These are phyloP conservation scores for Echinops telfairi DNA, from an alignment of 2,113 vertebrate genomes.

Conservation along the genomic window DNA sequence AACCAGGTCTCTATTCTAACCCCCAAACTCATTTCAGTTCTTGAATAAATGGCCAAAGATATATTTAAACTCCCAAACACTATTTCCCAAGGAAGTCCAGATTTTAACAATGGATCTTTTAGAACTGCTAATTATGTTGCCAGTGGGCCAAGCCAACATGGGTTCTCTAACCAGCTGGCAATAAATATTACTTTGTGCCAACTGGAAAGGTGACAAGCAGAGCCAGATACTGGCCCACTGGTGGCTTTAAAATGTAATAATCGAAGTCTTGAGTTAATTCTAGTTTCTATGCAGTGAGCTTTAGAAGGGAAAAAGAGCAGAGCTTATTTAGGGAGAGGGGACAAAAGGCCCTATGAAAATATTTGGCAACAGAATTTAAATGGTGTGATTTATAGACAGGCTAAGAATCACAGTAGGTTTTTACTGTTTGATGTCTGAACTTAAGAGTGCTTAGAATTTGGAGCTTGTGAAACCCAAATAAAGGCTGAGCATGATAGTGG, in stretches of 20 bases:
- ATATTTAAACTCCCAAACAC: constrained; percentile 27
- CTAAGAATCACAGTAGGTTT: not conserved
- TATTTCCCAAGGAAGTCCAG: not conserved
- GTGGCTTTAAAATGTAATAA: constrained; percentile 28
- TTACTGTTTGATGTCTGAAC: not conserved
- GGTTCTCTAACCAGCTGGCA: not conserved
- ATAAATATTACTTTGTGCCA: constrained; percentile 24
- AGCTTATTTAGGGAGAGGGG: constrained; percentile 24
- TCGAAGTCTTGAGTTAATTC: constrained; percentile 9
- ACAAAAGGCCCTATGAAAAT: constrained; percentile 9
- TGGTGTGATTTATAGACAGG: constrained; percentile 12
- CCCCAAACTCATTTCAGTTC: not conserved
- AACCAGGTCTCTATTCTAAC: constrained; percentile 20
- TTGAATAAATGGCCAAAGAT: constrained; percentile 16
- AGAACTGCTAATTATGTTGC: constrained; percentile 1
- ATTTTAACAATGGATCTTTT: not conserved
- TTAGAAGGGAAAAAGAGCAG: constrained; percentile 34
- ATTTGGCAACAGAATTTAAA: too few relatives aligned
- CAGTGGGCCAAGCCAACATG: not conserved
- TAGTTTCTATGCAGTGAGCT: not conserved
- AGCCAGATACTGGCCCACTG: not conserved
- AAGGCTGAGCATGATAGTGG: too few relatives aligned
- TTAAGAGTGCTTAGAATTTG: not conserved
- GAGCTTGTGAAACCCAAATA: too few relatives aligned
- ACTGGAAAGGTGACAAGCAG: not conserved